Conservation (phyloP, 1,140 invertebrate genomes). For the Tetramorium alpestre region DNA sequence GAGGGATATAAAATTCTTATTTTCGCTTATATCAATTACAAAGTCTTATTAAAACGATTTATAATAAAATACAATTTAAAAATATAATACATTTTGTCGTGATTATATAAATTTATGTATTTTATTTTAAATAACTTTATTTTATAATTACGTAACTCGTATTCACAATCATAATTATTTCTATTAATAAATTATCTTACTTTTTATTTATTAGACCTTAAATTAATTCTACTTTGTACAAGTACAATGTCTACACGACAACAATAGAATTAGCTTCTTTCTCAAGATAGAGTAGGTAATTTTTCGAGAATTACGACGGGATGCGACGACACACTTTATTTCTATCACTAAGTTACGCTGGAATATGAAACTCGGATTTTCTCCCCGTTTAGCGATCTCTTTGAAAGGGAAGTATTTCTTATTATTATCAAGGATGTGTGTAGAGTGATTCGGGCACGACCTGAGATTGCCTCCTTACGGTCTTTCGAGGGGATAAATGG, state of each 20-base stretch:
- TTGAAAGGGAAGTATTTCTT: background rate
- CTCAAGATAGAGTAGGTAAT: background rate
- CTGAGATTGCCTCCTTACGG: constrained; percentile 35
- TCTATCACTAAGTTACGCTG: background rate
- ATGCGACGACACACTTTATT: constrained; percentile 11
- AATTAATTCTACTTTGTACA: background rate
- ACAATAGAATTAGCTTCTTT: background rate
- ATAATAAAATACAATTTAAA: background rate
- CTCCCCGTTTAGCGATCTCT: background rate
- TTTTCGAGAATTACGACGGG: constrained; percentile 5
- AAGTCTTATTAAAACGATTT: background rate
- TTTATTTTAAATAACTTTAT: background rate
- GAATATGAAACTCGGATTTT: constrained; percentile 22
- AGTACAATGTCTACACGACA: background rate
- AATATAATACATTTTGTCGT: background rate
- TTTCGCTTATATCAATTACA: background rate
- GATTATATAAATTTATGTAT: background rate
- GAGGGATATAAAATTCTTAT: background rate
- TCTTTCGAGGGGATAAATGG: constrained; percentile 20
- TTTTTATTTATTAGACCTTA: background rate
- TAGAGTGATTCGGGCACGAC: constrained; percentile 24
- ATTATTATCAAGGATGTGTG: constrained; percentile 13
- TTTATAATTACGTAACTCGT: background rate
- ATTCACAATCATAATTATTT: background rate
- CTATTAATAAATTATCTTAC: background rate